A percentile compares a stretch with the other conserved stretches of the same genome.
phyloP scores from a whole-genome alignment of 2,113 vertebrate species.

The Empidonax traillii region DNA sequence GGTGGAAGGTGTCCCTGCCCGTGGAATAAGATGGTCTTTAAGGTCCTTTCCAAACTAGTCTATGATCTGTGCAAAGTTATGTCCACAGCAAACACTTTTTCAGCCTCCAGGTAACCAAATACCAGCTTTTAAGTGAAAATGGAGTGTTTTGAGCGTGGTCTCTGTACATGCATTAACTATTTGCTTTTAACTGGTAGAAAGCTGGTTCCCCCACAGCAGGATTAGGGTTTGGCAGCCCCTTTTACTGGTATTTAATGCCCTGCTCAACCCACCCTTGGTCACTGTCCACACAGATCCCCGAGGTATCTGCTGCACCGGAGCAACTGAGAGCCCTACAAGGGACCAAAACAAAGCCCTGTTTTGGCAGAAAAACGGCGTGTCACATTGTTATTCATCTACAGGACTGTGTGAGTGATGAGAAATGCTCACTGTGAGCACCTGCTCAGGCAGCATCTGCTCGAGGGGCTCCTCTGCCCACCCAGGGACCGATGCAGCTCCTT shows the following conservation, averaged over 20 bases:
- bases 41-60: neutral
- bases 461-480: neutral
- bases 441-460: neutral
- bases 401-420: neutral
- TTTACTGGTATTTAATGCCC: neutral
- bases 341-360: neutral
- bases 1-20: neutral
- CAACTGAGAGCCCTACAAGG: neutral
- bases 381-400: rapidly evolving
- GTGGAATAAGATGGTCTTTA: neutral
- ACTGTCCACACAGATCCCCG: too few relatives aligned
- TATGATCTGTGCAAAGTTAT: neutral
- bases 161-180: neutral
- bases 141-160: neutral
- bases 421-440: rapidly evolving
- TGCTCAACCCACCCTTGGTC: rapidly evolving
- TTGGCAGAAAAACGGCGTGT: rapidly evolving
- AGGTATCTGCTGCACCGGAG: neutral
- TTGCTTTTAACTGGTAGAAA: neutral
- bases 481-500: rapidly evolving
- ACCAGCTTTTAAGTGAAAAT: neutral
- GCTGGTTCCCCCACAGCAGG: neutral
- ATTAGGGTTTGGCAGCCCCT: neutral
- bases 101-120: neutral
- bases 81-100: neutral